Base-by-base conservation (phyloP, 2,797 vertebrate species). In the Hypotaenidia okinawae region DNA sequence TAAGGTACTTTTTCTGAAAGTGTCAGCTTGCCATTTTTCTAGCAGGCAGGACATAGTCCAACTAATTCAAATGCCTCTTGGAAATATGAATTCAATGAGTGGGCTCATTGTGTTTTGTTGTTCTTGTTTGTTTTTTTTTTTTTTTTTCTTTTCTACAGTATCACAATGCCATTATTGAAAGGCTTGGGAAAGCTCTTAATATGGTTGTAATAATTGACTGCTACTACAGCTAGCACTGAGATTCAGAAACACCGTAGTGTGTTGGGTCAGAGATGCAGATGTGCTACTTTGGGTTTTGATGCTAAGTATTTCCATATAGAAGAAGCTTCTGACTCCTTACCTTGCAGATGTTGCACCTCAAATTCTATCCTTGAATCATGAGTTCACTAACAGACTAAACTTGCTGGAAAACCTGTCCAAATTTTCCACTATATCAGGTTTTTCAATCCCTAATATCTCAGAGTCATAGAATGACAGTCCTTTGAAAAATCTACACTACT, bases 301-400 rank as follows among this genome's bases (percentile, higher is more conserved):
- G 54, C 87, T 88, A 87, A 92, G 94, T 57, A 73, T 93, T 94
- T 92, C 63, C 63, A 8, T 75, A 25, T 7, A 67, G 86, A 88
- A 39, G 87, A 93, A 85, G 49, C 58, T 95, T 93, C 90, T 96
- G 94, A 90, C 2, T 19, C 52, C 17, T 68, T 89, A 70, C 62
- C 80, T 96, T 95, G 84, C 67, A 95, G 74, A 96, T 93, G 41
- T 54, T 92, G 79, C 83, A 92, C 5, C 47, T 88, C 62, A 91
- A 5, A 57, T 25, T 72, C 27, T 92, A 37, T 69, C 47, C 73
- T 84, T 70, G 64, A 80, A 80, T 62, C 52, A 64, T 33, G 52
- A 93, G n/a, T 41, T 95, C 43, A 76, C 33, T 86, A 58, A 49
- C 19, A 33, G 64, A 85, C 72, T 52, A 61, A 9, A 77, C 18